Evolutionary conservation across 2,113 vertebrate genomes (phyloP).

Genomic region (Xiphophorus hellerii): DNA sequence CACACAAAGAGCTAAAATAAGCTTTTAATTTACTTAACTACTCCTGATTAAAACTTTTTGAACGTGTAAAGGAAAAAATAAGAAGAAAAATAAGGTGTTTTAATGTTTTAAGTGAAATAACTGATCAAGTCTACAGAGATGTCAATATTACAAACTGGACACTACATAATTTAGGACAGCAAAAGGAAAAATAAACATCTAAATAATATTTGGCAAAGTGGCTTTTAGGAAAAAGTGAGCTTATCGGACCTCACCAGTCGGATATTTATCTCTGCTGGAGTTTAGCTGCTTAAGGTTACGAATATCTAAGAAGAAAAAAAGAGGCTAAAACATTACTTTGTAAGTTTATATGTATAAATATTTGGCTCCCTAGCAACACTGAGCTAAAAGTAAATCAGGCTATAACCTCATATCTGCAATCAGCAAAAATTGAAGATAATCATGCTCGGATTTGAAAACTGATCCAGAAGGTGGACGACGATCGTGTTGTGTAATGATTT

Average conservation of each 20-base stretch:
- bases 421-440: not conserved
- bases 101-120: not conserved
- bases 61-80: not conserved
- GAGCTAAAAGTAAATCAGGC: not conserved
- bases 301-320: not conserved
- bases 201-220: not conserved
- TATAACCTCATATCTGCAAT: not conserved
- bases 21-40: not conserved
- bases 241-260: not conserved
- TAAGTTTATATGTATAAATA: not conserved
- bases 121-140: not conserved
- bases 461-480: not conserved
- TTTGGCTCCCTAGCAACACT: not conserved
- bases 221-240: not conserved
- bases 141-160: not conserved
- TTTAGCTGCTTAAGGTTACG: not conserved
- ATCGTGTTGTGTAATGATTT: not conserved
- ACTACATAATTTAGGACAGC: not conserved
- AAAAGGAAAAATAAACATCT: not conserved
- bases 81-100: not conserved
- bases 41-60: not conserved
- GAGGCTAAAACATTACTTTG: not conserved
- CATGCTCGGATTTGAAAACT: not conserved
- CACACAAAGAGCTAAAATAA: constrained; percentile 4
- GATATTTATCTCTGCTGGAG: not conserved